phyloP scores from a whole-genome alignment of 2,113 vertebrate genomes.

The Lichenostomus cassidix region DNA sequence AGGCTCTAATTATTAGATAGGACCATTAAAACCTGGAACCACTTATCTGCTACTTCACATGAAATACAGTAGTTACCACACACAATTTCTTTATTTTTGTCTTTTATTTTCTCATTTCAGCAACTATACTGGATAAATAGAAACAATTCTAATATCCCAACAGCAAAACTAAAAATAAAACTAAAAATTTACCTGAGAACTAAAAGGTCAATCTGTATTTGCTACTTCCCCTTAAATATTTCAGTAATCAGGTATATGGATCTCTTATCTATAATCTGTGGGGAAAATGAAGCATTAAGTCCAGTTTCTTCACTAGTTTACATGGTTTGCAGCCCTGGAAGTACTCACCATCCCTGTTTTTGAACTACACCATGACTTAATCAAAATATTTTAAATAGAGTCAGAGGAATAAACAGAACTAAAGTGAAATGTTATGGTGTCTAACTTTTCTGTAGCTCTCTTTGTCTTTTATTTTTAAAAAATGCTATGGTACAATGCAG shows the following conservation, averaged over 20 bases:
- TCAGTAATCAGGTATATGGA: not conserved
- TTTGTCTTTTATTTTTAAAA: constrained; percentile 53
- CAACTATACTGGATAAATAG: not conserved
- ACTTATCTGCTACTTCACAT: not conserved
- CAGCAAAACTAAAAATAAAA: constrained; percentile 5
- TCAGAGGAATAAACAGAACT: constrained; percentile 35
- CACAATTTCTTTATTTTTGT: not conserved
- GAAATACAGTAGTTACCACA: not conserved
- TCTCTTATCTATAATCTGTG: not conserved
- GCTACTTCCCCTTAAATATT: not conserved
- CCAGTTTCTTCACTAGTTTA: not conserved
- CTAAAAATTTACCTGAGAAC: not conserved
- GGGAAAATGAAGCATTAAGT: not conserved
- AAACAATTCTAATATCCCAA: not conserved
- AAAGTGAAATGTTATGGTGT: constrained; percentile 25
- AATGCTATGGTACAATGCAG: constrained; percentile 53
- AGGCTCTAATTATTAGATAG: not conserved
- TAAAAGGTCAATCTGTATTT: not conserved
- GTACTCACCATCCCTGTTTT: not conserved
- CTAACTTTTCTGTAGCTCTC: constrained; percentile 51
- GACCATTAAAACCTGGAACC: not conserved
- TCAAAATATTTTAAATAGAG: constrained; percentile 42
- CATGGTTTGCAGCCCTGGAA: not conserved
- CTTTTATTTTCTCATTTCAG: not conserved
- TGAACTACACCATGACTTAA: constrained; percentile 17